Percentiles rank a stretch among this genome's conserved stretches.
These are phyloP conservation scores for Leucoraja erinaceus DNA, from an alignment of 2,113 vertebrate species.

Conservation along the genomic window DNA sequence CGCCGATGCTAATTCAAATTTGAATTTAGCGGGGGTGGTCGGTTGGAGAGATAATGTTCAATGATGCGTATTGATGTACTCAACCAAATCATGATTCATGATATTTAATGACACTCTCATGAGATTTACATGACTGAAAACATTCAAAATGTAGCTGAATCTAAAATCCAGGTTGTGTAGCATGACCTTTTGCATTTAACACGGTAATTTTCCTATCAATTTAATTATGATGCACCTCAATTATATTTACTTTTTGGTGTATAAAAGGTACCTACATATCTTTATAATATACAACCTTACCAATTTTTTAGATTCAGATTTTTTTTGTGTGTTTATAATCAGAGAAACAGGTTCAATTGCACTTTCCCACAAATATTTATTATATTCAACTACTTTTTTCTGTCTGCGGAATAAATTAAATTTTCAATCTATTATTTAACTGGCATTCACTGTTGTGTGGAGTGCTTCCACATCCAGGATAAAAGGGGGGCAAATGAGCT, in stretches of 20 bases:
- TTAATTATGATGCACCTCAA: not conserved
- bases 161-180: not conserved
- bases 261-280: not conserved
- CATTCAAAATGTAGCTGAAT: not conserved
- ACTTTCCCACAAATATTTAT: not conserved
- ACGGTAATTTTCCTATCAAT: not conserved
- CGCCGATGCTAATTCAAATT: slow-evolving; percentile 4
- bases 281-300: not conserved
- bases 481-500: not conserved
- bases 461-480: not conserved
- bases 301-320: not conserved
- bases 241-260: not conserved
- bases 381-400: not conserved
- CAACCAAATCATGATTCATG: not conserved
- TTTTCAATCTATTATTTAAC: slow-evolving; percentile 7
- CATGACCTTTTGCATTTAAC: not conserved
- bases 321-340: too few relatives aligned
- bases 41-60: not conserved
- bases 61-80: not conserved
- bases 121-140: not conserved
- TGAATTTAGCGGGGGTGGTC: not conserved
- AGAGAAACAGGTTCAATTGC: not conserved
- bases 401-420: not conserved
- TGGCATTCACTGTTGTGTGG: not conserved
- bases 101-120: not conserved